Evolutionary conservation across 2,113 vertebrate genomes (phyloP).

Genomic region (Pelvicachromis taeniatus): DNA sequence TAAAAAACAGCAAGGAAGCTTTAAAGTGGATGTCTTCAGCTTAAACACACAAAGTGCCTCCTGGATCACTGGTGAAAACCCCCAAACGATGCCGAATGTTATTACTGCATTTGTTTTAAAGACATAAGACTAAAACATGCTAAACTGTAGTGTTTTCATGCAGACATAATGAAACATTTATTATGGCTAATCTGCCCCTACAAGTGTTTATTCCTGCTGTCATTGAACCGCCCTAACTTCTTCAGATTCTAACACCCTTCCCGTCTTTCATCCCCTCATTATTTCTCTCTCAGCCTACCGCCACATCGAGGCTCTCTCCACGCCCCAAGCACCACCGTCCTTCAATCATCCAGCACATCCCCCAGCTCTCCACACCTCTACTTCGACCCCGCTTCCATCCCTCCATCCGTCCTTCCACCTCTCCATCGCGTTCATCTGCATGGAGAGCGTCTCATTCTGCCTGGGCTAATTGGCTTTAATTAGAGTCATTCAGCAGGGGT

Average conservation of each 20-base stretch:
- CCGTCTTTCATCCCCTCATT: conserved; percentile 43
- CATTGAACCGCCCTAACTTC: conserved; percentile 1
- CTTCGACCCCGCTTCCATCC: conserved; percentile 17
- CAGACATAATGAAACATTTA: background rate
- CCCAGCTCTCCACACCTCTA: conserved; percentile 48
- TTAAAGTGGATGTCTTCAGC: background rate
- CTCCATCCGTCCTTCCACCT: conserved; percentile 30
- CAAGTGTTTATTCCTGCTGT: conserved; percentile 6
- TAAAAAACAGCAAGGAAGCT: background rate
- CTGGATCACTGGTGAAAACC: background rate
- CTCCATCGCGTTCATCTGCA: conserved; percentile 46
- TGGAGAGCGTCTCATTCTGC: conserved; percentile 53
- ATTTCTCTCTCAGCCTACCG: conserved; percentile 34
- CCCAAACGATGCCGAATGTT: background rate
- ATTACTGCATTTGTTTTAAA: background rate
- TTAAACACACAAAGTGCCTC: background rate
- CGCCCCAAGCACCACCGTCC: conserved; percentile 22
- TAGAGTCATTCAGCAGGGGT: conserved; percentile 70
- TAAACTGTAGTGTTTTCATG: background rate
- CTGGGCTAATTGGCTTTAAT: conserved; percentile 72
- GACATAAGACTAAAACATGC: background rate
- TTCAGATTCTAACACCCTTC: conserved; percentile 19
- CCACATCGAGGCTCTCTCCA: conserved; percentile 15
- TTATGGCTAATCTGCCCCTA: background rate
- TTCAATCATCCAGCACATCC: conserved; percentile 34